These are phyloP conservation scores for Antitype chi DNA, from an alignment of 2,888 invertebrate genomes.

Conservation along the genomic window DNA sequence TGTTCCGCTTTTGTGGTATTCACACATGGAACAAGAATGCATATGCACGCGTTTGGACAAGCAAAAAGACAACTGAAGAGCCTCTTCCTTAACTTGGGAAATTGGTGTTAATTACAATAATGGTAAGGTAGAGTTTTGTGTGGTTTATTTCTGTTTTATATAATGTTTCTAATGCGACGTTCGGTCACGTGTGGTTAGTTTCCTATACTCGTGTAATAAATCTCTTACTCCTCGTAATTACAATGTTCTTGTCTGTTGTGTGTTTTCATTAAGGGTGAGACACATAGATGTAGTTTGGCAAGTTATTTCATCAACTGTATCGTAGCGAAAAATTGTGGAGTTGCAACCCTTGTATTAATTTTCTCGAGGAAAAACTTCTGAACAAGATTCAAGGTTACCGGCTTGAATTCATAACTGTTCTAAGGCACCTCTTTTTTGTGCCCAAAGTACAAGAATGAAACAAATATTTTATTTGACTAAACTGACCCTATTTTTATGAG, in stretches of 20 bases:
- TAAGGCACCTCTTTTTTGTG: conserved; percentile 17
- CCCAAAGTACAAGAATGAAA: conserved; percentile 45
- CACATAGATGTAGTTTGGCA: conserved; percentile 72
- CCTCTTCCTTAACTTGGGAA: conserved; percentile 72
- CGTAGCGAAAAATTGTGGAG: conserved; percentile 43
- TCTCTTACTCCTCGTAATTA: conserved; percentile 89
- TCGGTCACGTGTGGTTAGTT: conserved; percentile 88
- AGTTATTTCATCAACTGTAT: conserved; percentile 61
- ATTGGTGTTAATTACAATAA: conserved; percentile 81
- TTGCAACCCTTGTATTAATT: conserved; percentile 36
- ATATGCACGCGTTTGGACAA: conserved; percentile 82
- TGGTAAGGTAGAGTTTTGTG: conserved; percentile 82
- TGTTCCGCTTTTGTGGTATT: conserved; percentile 84
- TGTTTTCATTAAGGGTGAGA: conserved; percentile 87
- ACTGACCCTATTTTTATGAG: conserved; percentile 65
- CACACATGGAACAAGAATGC: conserved; percentile 87
- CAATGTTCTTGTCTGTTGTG: conserved; percentile 89
- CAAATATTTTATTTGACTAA: conserved; percentile 61
- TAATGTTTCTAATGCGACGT: conserved; percentile 72
- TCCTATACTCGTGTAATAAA: conserved; percentile 89
- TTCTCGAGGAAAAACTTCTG: conserved; percentile 38
- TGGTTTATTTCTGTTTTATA: conserved; percentile 74
- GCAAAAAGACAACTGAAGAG: conserved; percentile 74
- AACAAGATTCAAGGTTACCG: conserved; percentile 32
- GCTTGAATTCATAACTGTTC: conserved; percentile 51